phyloP scores from a whole-genome alignment of 2,888 invertebrate genomes.

The Smittia sp. region DNA sequence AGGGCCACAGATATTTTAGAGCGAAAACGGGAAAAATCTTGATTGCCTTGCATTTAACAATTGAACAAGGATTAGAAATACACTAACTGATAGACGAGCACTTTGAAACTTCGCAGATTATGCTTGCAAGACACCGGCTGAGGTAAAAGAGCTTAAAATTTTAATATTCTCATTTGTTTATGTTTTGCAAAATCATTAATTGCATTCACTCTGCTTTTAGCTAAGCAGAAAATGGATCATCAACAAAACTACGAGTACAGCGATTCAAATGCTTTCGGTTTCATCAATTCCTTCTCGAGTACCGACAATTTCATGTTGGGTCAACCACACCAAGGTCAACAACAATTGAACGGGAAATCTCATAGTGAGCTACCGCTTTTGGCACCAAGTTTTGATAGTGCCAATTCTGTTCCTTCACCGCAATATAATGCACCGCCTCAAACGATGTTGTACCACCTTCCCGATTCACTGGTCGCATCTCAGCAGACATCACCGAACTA shows the following conservation, averaged over 20 bases:
- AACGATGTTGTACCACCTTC: background rate
- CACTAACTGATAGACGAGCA: no score
- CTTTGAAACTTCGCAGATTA: background rate
- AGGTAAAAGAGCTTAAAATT: background rate
- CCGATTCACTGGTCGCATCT: background rate
- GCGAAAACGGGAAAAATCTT: no score
- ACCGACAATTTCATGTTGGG: background rate
- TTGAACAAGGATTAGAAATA: no score
- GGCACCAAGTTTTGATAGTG: background rate
- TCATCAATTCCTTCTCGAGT: background rate
- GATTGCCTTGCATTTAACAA: no score
- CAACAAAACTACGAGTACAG: constrained; percentile 17
- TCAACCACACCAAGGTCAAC: background rate
- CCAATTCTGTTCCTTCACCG: background rate
- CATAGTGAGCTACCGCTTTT: background rate
- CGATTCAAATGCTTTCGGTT: background rate
- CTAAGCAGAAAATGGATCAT: background rate
- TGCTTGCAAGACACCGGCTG: background rate
- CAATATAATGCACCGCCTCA: background rate
- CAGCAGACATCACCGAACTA: background rate
- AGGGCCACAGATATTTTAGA: no score
- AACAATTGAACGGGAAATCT: background rate
- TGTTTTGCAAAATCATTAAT: background rate
- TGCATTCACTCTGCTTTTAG: background rate
- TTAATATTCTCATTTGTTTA: background rate